Base-by-base conservation (phyloP, 1,140 invertebrate species). In the Euborellia annulipes region DNA sequence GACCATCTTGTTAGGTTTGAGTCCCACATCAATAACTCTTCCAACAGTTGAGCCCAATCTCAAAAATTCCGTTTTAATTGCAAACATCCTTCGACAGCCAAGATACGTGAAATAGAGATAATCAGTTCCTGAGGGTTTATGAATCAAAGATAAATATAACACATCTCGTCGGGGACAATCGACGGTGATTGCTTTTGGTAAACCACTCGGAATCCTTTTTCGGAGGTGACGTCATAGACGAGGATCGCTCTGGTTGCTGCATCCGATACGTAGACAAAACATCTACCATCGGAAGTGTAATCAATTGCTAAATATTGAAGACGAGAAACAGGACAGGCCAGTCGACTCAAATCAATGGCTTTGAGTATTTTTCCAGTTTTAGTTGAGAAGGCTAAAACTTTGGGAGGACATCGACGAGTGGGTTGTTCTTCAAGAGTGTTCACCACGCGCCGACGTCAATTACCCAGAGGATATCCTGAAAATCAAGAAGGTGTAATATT, bases 271-370 rank as follows among this genome's bases (percentile, higher is more conserved):
- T 77, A 78, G 9, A 75, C 57, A 47, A n/a, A 48, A 20, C n/a
- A 11, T 3, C 19, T 2, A 4, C 70, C 69, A 20, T 65, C 65
- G 3, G 63, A 43, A 0, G 60, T 55, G 48, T 72, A 70, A 4
- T 77, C 74, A 13, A 73, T 66, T 11, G 67, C 65, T 4, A 78
- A 46, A 52, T 75, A 74, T 47, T 78, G 74, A 2, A 77, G 51
- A 1, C 71, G 62, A 13, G 27, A 36, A 30, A 8, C 18, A 2
- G 47, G 32, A 19, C 13, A 34, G 17, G 41, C 41, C 8, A 48
- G 36, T 4, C 18, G 13, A 3, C 36, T 32, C 1, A 51, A 34
- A 36, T 46, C 43, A 17, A 51, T 45, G 9, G 38, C 21, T n/a
- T 43, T 45, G 4, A 49, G 11, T 20, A 51, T 32, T 16, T 40